Evolutionary conservation across 2,888 invertebrate genomes (phyloP).

Genomic region (Iselma pallidipennis): DNA sequence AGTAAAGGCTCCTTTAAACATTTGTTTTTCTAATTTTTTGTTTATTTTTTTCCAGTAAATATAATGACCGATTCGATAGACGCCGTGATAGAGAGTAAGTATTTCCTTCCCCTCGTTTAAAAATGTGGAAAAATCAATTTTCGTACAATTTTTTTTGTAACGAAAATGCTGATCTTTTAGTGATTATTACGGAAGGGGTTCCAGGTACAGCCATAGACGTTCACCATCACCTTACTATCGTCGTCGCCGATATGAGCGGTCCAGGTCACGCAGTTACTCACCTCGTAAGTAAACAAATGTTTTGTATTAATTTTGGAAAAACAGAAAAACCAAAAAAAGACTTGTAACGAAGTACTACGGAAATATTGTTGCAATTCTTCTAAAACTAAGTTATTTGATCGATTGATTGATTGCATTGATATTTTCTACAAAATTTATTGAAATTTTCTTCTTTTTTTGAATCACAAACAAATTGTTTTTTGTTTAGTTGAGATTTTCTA

Average conservation of each 20-base stretch:
- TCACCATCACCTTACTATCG: constrained; percentile 47
- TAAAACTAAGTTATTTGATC: constrained; percentile 8
- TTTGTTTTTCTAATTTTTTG: constrained; percentile 4
- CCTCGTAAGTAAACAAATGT: constrained; percentile 43
- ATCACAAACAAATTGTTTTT: no score
- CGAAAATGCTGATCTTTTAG: constrained; percentile 29
- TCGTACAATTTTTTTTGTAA: no score
- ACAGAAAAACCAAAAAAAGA: no score
- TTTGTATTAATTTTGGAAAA: not conserved
- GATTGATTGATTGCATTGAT: not conserved
- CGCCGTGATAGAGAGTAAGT: constrained; percentile 47
- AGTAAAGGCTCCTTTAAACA: constrained; percentile 36
- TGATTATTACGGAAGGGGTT: constrained; percentile 42
- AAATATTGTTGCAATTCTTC: not conserved
- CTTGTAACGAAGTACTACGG: no score
- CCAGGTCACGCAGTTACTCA: constrained; percentile 48
- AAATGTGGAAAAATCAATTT: no score
- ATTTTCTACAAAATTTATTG: no score
- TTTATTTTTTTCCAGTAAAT: constrained; percentile 42
- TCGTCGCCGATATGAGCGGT: constrained; percentile 42
- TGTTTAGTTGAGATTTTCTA: not conserved
- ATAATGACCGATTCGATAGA: constrained; percentile 44
- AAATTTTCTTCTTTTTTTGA: no score
- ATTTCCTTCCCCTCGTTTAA: constrained; percentile 1
- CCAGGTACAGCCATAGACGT: constrained; percentile 40